phyloP scores from a whole-genome alignment of 1,140 invertebrate genomes.

The Callitettix versicolor region DNA sequence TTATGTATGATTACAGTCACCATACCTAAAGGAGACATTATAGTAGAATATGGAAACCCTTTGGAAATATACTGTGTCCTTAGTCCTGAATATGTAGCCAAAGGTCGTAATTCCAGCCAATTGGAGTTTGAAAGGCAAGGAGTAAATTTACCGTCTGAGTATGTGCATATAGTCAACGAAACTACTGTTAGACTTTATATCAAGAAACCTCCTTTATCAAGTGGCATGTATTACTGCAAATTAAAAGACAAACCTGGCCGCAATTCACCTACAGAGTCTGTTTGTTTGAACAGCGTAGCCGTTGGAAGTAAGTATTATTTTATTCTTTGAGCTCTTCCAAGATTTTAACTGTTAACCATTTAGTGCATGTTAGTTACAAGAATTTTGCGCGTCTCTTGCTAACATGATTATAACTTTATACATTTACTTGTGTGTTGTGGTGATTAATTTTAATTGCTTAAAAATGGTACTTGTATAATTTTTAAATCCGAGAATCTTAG shows the following conservation, averaged over 20 bases:
- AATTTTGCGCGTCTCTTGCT: too few species aligned
- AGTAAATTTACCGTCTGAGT: conserved; percentile 32
- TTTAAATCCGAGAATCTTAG: too few species aligned
- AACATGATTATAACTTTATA: too few species aligned
- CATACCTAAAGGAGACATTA: conserved; percentile 39
- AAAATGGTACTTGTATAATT: too few species aligned
- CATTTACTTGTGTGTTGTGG: too few species aligned
- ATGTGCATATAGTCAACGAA: conserved; percentile 35
- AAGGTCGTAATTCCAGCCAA: conserved; percentile 33
- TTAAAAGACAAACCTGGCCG: conserved; percentile 24
- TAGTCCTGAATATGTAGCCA: conserved; percentile 31
- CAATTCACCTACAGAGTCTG: conserved; percentile 25
- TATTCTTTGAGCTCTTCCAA: background rate
- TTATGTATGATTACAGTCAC: conserved; percentile 39
- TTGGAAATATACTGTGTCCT: conserved; percentile 39
- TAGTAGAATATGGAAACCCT: conserved; percentile 36
- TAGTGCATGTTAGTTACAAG: conserved; percentile 1
- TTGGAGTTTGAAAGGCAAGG: conserved; percentile 37
- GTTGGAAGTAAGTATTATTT: conserved; percentile 39
- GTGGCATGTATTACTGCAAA: conserved; percentile 37
- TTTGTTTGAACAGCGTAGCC: conserved; percentile 41
- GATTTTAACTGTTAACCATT: conserved; percentile 7
- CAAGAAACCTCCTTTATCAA: conserved; percentile 33
- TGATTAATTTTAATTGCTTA: too few species aligned
- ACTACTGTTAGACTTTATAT: conserved; percentile 37